These are phyloP conservation scores for Menidia beryllina DNA, from an alignment of 2,113 vertebrate genomes.

Conservation along the genomic window DNA sequence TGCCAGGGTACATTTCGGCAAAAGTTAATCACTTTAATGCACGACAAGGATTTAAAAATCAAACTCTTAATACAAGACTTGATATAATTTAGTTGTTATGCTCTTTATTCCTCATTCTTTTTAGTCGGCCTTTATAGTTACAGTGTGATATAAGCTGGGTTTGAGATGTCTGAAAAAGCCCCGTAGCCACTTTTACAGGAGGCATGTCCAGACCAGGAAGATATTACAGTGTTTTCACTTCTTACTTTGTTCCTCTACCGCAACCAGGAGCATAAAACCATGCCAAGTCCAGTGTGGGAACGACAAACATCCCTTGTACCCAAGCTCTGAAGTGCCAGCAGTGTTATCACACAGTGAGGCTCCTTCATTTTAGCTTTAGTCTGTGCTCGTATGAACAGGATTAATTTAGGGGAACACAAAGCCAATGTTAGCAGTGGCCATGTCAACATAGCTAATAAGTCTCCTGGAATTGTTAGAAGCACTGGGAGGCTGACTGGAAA, in stretches of 20 bases:
- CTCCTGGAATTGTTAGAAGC: constrained; percentile 22
- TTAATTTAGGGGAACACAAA: constrained; percentile 73
- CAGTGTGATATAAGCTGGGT: constrained; percentile 3
- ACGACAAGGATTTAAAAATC: too few species aligned
- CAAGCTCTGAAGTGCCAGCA: constrained; percentile 70
- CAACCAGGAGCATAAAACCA: constrained; percentile 48
- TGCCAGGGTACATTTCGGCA: background rate
- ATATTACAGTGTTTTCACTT: constrained; percentile 58
- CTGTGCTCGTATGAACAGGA: constrained; percentile 61
- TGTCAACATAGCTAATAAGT: constrained; percentile 66
- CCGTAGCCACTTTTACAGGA: constrained; percentile 29
- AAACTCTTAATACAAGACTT: too few species aligned
- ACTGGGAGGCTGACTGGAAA: constrained; percentile 39
- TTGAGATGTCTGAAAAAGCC: constrained; percentile 14
- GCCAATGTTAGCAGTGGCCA: constrained; percentile 71
- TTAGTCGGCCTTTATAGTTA: background rate
- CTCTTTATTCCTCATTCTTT: background rate
- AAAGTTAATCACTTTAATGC: background rate
- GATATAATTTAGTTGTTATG: too few species aligned
- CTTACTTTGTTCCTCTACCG: constrained; percentile 50
- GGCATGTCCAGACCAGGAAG: constrained; percentile 38
- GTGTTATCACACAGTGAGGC: constrained; percentile 66
- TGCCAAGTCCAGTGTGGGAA: constrained; percentile 81
- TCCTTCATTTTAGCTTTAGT: constrained; percentile 59
- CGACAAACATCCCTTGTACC: constrained; percentile 79